Percentiles rank a stretch among this genome's conserved stretches.
phyloP scores from a whole-genome alignment of 2,888 invertebrate species.

The Sceliomorpha sp. region DNA sequence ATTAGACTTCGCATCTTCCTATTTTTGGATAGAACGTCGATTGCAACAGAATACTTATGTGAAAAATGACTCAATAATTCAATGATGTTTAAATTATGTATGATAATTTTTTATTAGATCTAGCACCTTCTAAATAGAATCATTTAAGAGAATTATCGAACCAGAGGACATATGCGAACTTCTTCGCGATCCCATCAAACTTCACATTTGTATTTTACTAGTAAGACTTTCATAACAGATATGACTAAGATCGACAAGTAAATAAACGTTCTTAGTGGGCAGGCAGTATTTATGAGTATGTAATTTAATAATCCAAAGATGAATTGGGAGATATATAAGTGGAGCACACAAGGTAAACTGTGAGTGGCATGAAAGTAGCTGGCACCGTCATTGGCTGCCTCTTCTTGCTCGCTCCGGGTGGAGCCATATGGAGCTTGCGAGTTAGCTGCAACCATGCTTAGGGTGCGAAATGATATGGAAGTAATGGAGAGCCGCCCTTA shows the following conservation, averaged over 20 bases:
- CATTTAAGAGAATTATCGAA: no score
- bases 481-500: slow-evolving; percentile 74
- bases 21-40: no score
- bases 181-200: no score
- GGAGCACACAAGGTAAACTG: slow-evolving; percentile 61
- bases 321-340: slow-evolving; percentile 68
- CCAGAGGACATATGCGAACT: no score
- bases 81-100: no score
- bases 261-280: slow-evolving; percentile 67
- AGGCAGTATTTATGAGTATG: slow-evolving; percentile 76
- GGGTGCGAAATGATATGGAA: slow-evolving; percentile 81
- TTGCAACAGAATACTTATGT: no score
- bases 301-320: slow-evolving; percentile 79
- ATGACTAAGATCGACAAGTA: slow-evolving; percentile 60
- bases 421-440: slow-evolving; percentile 72
- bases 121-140: no score
- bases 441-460: slow-evolving; percentile 61
- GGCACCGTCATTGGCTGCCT: slow-evolving; percentile 56
- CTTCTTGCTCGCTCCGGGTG: slow-evolving; percentile 45
- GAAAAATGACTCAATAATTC: no score
- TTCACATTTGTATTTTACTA: no score
- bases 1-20: no score
- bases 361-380: slow-evolving; percentile 76
- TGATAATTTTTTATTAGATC: no score
- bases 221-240: slow-evolving; percentile 2